Base-by-base conservation (phyloP, 1,140 invertebrate genomes). In the Venturia canescens region DNA sequence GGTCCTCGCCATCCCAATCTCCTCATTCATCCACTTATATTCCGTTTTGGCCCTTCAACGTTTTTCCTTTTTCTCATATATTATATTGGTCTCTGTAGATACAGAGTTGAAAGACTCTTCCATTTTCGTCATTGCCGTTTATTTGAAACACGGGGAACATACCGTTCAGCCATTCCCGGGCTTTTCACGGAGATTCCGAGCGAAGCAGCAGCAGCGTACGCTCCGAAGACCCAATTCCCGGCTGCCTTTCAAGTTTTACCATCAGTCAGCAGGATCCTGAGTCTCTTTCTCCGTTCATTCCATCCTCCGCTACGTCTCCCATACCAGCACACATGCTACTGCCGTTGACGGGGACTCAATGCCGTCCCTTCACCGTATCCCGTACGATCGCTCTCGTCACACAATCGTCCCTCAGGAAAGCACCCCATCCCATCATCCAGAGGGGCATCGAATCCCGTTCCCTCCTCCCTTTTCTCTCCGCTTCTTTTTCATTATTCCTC, bases 171-270 rank as follows among this genome's bases (percentile, higher is more conserved):
- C 53, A 75, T 79, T 69, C 78, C 79, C n/a, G 18, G 80, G 53
- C 27, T 23, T 60, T 44, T 74, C 71, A 53, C 27, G 29, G 57
- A 80, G 23, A 53, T 53, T 60, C 31, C 66, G n/a, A 77, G 76
- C 67, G 31, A 72, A n/a, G 44, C 23, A 23, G 57, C 74, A n/a
- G 44, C 23, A 23, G 57, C 74, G 75, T 78, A 67, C 77, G 79
- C 26, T 50, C 48, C 60, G 57, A 74, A 79, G 86, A 88, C 86
- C 82, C 83, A 87, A 87, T 87, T 87, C 83, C 77, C 71, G 69
- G 31, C 80, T 34, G 82, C 74, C 82, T 87, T 86, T 82, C 79
- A 83, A 84, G 83, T 84, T 85, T 84, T 79, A 79, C 83, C 83
- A 83, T 84, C 84, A 87, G 80, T 86, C 85, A 83, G 78, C 71